Percentiles rank a stretch among this genome's conserved stretches.
Conservation (phyloP, 2,797 vertebrate species). For the Pteronotus mesoamericanus region DNA sequence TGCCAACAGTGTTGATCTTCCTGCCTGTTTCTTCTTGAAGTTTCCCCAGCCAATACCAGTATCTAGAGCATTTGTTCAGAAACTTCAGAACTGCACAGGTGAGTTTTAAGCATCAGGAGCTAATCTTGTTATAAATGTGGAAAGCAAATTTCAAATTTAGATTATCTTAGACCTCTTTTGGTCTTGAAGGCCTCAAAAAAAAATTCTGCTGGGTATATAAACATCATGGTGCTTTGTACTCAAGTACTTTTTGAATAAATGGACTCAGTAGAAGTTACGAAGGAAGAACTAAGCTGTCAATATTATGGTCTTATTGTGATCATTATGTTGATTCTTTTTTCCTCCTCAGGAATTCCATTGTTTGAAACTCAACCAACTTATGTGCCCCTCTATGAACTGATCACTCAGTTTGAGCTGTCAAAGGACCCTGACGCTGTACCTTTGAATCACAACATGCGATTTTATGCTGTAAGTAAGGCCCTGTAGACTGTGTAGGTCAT, state of each 20-base stretch:
- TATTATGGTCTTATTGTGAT: conserved; percentile 1
- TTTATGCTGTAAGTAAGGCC: conserved; percentile 91
- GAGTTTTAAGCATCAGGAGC: conserved; percentile 31
- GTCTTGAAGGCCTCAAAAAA: not conserved
- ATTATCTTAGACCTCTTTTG: not conserved
- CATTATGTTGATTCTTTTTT: conserved; percentile 29
- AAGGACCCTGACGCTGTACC: conserved; percentile 85
- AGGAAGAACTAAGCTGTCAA: not conserved
- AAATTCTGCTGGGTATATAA: not conserved
- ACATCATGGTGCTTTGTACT: not conserved
- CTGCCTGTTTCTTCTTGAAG: conserved; percentile 98
- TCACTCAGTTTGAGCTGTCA: conserved; percentile 92
- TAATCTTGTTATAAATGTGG: not conserved
- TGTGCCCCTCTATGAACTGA: conserved; percentile 92
- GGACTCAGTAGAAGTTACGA: not conserved
- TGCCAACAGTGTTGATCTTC: conserved; percentile 98
- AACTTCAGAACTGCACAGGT: conserved; percentile 93
- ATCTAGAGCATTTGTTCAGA: conserved; percentile 94
- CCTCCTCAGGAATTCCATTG: conserved; percentile 89
- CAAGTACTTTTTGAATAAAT: conserved; percentile 12
- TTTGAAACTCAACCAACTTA: conserved; percentile 89
- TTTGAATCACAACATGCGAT: conserved; percentile 91
- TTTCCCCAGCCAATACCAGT: conserved; percentile 96
- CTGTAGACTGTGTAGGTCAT: not conserved
- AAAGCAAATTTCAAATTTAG: conserved; percentile 12